Evolutionary conservation across 2,113 vertebrate genomes (phyloP).

Genomic region (Columbina picui): DNA sequence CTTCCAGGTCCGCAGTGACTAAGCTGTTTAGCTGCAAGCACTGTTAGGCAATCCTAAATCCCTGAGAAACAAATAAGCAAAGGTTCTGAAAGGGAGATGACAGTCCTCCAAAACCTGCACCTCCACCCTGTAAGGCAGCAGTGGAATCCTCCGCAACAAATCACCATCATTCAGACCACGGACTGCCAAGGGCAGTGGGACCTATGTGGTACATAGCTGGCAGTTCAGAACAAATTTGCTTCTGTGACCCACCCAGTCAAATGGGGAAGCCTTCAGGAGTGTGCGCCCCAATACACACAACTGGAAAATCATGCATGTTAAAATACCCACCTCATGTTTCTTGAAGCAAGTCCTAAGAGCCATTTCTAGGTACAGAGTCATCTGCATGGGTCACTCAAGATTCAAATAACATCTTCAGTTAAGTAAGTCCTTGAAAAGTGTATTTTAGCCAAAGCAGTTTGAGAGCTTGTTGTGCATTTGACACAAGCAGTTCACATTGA

Average conservation of each 20-base stretch:
- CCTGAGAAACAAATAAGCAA: neutral
- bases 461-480: neutral
- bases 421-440: neutral
- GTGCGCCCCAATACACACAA: neutral
- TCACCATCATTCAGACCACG: rapidly evolving
- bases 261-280: neutral
- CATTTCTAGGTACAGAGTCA: neutral
- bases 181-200: neutral
- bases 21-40: slow-evolving; percentile 25
- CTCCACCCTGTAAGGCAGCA: neutral
- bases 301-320: neutral
- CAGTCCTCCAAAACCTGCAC: neutral
- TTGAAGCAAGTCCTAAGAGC: neutral
- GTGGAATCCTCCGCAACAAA: neutral
- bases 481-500: neutral
- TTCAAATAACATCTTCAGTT: neutral
- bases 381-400: neutral
- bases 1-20: slow-evolving; percentile 48
- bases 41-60: slow-evolving; percentile 34
- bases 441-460: neutral
- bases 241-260: neutral
- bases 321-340: neutral
- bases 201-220: rapidly evolving
- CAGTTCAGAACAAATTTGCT: neutral
- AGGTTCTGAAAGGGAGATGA: neutral